phyloP scores from a whole-genome alignment of 2,888 invertebrate genomes.

The Euclidia mi region DNA sequence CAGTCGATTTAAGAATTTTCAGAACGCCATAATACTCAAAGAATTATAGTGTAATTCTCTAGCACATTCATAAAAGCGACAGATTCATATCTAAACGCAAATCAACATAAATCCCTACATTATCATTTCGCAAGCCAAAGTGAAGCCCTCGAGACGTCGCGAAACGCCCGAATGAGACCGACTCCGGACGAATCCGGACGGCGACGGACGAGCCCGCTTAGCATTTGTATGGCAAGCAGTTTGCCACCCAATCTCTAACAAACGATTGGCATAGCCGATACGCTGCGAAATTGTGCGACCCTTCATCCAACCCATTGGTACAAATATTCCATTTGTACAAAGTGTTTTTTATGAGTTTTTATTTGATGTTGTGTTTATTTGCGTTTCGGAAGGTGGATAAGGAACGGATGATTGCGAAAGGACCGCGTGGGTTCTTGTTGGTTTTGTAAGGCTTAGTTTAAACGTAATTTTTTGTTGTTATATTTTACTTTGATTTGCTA shows the following conservation, averaged over 20 bases:
- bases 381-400: constrained; percentile 17
- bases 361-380: constrained; percentile 50
- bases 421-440: constrained; percentile 5
- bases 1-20: too few species aligned
- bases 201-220: constrained; percentile 43
- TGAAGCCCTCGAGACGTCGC: constrained; percentile 53
- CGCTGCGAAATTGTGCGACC: constrained; percentile 50
- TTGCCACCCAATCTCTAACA: constrained; percentile 56
- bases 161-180: constrained; percentile 27
- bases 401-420: constrained; percentile 8
- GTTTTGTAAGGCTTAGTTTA: neutral
- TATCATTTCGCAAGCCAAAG: constrained; percentile 43
- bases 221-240: constrained; percentile 67
- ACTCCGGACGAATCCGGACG: constrained; percentile 42
- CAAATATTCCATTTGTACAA: constrained; percentile 57
- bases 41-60: neutral
- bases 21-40: too few species aligned
- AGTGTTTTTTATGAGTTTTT: constrained; percentile 56
- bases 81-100: constrained; percentile 41
- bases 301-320: constrained; percentile 40
- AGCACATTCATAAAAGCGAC: constrained; percentile 22
- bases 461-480: too few species aligned
- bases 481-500: too few species aligned
- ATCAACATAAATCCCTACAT: constrained; percentile 62
- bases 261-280: constrained; percentile 57